phyloP scores from a whole-genome alignment of 2,797 vertebrate species.

The Leptoclinus maculatus region DNA sequence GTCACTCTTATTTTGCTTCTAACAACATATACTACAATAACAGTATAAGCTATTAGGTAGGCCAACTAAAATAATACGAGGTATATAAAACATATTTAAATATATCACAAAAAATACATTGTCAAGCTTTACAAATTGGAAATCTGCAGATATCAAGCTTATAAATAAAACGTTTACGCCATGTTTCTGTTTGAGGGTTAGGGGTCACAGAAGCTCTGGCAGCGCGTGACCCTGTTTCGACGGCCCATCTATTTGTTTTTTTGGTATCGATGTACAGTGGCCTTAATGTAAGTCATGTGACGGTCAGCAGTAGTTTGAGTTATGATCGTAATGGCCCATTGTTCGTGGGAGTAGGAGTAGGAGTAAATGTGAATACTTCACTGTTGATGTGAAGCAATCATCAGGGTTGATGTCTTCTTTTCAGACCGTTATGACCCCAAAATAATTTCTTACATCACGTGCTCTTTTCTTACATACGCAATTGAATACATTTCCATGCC shows the following conservation, averaged over 20 bases:
- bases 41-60: background rate
- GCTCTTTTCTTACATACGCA: no score
- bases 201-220: background rate
- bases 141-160: background rate
- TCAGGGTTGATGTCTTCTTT: background rate
- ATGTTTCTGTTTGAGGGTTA: slow-evolving; percentile 1
- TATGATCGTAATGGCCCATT: slow-evolving; percentile 20
- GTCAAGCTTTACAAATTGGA: background rate
- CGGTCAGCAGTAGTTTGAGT: background rate
- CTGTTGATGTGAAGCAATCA: slow-evolving; percentile 27
- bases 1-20: no score
- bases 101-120: background rate
- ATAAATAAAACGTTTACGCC: background rate
- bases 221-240: slow-evolving; percentile 60
- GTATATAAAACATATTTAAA: background rate
- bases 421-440: background rate
- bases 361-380: slow-evolving; percentile 10
- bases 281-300: slow-evolving; percentile 57
- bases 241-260: background rate
- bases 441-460: slow-evolving; percentile 13
- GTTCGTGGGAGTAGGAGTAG: slow-evolving; percentile 2
- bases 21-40: background rate
- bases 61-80: background rate
- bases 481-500: background rate
- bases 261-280: slow-evolving; percentile 40